phyloP scores from a whole-genome alignment of 1,140 invertebrate species.

The Aricia agestis region DNA sequence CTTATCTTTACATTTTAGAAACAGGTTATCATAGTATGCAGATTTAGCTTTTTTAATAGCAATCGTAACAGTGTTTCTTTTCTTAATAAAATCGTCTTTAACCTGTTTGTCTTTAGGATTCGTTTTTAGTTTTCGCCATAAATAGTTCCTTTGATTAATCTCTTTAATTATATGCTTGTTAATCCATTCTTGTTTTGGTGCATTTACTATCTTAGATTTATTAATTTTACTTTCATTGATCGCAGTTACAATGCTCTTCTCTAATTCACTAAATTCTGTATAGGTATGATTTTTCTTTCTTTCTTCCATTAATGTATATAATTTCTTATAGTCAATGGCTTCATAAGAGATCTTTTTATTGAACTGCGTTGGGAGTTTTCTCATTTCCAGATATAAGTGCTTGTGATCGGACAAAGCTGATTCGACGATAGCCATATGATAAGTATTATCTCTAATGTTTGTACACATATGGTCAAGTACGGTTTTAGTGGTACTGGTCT shows the following conservation, averaged over 20 bases:
- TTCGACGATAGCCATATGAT: constrained; percentile 22
- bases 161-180: constrained; percentile 23
- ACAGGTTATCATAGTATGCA: constrained; percentile 22
- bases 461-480: constrained; percentile 26
- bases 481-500: constrained; percentile 20
- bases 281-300: not conserved
- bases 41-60: constrained; percentile 25
- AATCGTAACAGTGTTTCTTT: constrained; percentile 20
- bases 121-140: constrained; percentile 21
- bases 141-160: constrained; percentile 23
- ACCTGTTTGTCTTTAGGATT: constrained; percentile 13
- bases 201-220: constrained; percentile 26
- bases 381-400: constrained; percentile 12
- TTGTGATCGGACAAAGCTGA: not conserved
- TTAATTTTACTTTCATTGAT: constrained; percentile 18
- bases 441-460: constrained; percentile 13
- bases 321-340: constrained; percentile 18
- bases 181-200: constrained; percentile 28
- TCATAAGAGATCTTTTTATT: not conserved
- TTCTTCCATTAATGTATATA: constrained; percentile 6
- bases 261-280: constrained; percentile 19
- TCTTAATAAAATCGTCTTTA: constrained; percentile 19
- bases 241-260: constrained; percentile 18
- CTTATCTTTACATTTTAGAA: constrained; percentile 26
- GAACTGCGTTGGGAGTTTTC: not conserved